These are phyloP conservation scores for Petroica traversi DNA, from an alignment of 2,113 vertebrate genomes.

Conservation along the genomic window DNA sequence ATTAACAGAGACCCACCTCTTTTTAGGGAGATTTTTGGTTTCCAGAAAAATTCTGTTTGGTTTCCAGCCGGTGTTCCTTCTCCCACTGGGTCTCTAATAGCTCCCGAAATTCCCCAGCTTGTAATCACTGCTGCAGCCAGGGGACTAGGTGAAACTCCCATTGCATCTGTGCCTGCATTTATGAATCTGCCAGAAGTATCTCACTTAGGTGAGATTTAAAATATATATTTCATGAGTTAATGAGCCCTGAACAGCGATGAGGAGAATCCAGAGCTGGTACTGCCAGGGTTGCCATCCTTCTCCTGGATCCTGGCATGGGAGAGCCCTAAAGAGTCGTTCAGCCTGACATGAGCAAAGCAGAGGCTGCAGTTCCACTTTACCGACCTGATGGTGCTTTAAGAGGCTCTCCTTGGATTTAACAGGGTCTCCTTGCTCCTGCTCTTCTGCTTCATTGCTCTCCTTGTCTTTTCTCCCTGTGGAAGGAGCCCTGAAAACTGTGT, in stretches of 20 bases:
- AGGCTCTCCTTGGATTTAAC: not conserved
- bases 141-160: not conserved
- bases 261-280: not conserved
- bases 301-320: not conserved
- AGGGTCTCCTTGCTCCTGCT: not conserved
- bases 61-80: not conserved
- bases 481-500: not conserved
- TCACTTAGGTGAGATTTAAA: not conserved
- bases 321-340: not conserved
- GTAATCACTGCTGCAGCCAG: not conserved
- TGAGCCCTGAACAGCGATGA: not conserved
- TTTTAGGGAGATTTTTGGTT: not conserved
- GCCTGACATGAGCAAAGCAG: not conserved
- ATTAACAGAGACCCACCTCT: not conserved
- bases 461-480: accelerated
- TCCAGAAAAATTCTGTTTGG: not conserved
- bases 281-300: not conserved
- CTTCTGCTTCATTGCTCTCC: accelerated
- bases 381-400: not conserved
- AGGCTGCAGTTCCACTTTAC: not conserved
- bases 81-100: not conserved
- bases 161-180: not conserved
- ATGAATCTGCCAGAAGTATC: not conserved
- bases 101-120: constrained; percentile 5
- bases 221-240: not conserved